Evolutionary conservation across 2,113 vertebrate genomes (phyloP).

Genomic region (Rafetus swinhoei): DNA sequence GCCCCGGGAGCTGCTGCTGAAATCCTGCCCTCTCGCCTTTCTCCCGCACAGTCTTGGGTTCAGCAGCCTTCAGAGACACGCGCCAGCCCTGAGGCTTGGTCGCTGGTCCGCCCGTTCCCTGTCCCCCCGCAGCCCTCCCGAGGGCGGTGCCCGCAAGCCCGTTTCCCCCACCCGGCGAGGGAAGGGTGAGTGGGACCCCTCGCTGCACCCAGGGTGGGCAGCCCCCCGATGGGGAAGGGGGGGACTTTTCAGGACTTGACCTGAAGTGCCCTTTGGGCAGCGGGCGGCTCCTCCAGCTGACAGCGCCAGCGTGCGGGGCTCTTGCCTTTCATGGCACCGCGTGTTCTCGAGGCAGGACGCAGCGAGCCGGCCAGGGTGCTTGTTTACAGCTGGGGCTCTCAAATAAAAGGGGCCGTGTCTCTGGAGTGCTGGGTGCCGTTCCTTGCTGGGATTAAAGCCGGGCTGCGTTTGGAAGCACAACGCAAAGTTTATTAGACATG

Average conservation of each 20-base stretch:
- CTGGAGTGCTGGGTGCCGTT: neutral
- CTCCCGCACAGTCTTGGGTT: neutral
- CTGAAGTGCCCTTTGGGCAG: neutral
- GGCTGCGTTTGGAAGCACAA: rapidly evolving
- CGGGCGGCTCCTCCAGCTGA: neutral
- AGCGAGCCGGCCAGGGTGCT: neutral
- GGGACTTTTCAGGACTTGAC: neutral
- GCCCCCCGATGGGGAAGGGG: neutral
- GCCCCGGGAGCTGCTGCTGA: neutral
- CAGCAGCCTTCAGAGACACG: neutral
- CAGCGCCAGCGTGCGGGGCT: neutral
- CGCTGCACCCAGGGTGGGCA: rapidly evolving
- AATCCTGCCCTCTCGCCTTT: too few relatives aligned
- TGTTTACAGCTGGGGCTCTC: neutral
- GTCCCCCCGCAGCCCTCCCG: neutral
- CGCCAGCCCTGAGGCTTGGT: too few relatives aligned
- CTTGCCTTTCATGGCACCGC: neutral
- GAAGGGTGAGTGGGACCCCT: neutral
- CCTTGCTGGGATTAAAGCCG: rapidly evolving
- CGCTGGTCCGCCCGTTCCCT: too few relatives aligned
- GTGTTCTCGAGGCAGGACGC: rapidly evolving
- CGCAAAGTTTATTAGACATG: neutral
- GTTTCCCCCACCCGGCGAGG: neutral
- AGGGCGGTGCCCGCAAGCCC: neutral
- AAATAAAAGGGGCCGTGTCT: neutral